A percentile compares a stretch with the other conserved stretches of the same genome.
Conservation (phyloP, 2,888 invertebrate species). For the Dolichopus griseipennis region DNA sequence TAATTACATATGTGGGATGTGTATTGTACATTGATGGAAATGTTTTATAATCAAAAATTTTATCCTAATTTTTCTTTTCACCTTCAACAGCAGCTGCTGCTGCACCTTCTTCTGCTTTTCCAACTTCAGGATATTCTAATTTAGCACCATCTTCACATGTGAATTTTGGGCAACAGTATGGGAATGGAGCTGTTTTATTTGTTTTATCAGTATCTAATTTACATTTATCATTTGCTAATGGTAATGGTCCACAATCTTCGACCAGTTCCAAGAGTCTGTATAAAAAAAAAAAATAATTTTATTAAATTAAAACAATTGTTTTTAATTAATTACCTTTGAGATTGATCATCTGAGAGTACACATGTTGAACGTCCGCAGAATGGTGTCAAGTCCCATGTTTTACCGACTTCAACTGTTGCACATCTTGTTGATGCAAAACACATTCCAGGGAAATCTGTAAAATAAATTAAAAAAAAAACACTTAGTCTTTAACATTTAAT, state of each 20-base stretch:
- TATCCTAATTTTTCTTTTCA: background rate
- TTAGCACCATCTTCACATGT: slow-evolving; percentile 77
- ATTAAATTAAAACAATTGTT: background rate
- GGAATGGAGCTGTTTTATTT: slow-evolving; percentile 83
- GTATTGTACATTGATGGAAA: no score
- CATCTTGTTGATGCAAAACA: slow-evolving; percentile 86
- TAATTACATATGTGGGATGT: no score
- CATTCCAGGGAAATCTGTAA: slow-evolving; percentile 76
- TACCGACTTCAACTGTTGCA: slow-evolving; percentile 76
- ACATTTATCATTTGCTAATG: slow-evolving; percentile 79
- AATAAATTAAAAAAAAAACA: no score
- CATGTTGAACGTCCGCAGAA: slow-evolving; percentile 89
- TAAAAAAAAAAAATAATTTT: background rate
- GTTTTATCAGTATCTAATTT: slow-evolving; percentile 77
- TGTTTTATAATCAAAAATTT: background rate
- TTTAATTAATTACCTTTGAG: slow-evolving; percentile 44
- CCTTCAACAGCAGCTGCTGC: background rate
- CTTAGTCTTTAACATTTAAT: no score
- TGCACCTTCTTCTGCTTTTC: background rate
- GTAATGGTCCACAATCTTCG: slow-evolving; percentile 83
- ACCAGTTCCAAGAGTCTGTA: slow-evolving; percentile 60
- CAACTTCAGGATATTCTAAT: slow-evolving; percentile 75
- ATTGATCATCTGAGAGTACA: slow-evolving; percentile 66
- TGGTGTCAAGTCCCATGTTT: slow-evolving; percentile 76
- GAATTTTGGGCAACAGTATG: slow-evolving; percentile 76